Base-by-base conservation (phyloP, 2,113 vertebrate genomes). In the Hylia prasina region DNA sequence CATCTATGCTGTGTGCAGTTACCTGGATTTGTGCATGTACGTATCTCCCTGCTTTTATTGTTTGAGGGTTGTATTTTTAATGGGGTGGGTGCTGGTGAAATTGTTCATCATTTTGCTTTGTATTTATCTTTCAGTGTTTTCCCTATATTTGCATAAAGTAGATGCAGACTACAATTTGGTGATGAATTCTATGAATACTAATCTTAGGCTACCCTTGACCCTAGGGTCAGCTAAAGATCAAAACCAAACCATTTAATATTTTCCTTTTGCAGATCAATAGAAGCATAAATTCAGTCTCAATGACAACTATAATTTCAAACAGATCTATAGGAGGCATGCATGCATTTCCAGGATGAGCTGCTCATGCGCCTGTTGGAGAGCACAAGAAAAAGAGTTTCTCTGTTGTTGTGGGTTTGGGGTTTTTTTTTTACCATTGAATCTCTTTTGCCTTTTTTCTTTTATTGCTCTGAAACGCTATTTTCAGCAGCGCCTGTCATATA, bases 261-360 rank as follows among this genome's bases (percentile, higher is more conserved):
- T 99, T 99, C 98, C 98, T 98, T 98, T 98, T 98, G 98, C 96
- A 98, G 99, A 99, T 99, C 99, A 99, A 99, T 99, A 98, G 98
- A 94, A 96, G 98, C 98, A 99, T 99, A 99, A 99, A 99, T 99
- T 99, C 98, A 98, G 98, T 98, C 98, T 99, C 99, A 99, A 99
- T 99, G 99, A 99, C 99, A 99, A 99, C 98, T 99, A 99, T 99
- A 99, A 99, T 99, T 99, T 99, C 99, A 98, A 99, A 98, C 98
- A 99, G 98, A 99, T 99, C 99, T 98, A 99, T 99, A 99, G 98
- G 98, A 98, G 86, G 97, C 98, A 96, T 91, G 97, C 97, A 86
- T 96, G 97, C 97, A 96, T 98, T 98, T 98, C 97, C 98, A 98
- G 97, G 97, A 95, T n/a, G 84, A 94, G 97, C 93, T 58, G 80